These are phyloP conservation scores for Aporophyla nigra DNA, from an alignment of 2,888 invertebrate species.

Conservation along the genomic window DNA sequence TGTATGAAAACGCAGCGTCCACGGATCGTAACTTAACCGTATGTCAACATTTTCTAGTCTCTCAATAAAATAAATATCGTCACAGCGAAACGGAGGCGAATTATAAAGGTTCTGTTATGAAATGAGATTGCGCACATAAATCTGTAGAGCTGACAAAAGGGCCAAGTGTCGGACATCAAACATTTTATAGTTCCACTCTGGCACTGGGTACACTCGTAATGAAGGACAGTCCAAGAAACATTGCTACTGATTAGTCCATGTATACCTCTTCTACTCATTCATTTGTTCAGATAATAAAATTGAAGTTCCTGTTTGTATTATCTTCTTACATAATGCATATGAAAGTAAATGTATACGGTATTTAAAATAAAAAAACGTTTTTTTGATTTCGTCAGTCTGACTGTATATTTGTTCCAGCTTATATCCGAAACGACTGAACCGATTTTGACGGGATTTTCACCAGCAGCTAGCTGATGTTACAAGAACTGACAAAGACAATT, in stretches of 20 bases:
- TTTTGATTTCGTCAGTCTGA: no score
- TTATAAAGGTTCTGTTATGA: slow-evolving; percentile 61
- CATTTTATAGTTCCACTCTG: slow-evolving; percentile 27
- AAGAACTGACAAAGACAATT: no score
- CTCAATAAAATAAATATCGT: slow-evolving; percentile 54
- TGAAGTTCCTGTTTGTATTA: no score
- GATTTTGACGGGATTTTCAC: no score
- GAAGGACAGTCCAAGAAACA: background rate
- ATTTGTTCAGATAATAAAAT: no score
- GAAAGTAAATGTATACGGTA: no score
- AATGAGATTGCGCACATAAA: slow-evolving; percentile 58
- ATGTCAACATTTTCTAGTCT: slow-evolving; percentile 15
- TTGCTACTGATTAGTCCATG: background rate
- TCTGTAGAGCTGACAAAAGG: slow-evolving; percentile 36
- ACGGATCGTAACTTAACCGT: background rate
- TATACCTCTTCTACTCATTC: background rate
- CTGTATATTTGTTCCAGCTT: no score
- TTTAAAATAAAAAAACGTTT: no score
- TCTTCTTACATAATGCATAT: no score
- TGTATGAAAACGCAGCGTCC: background rate
- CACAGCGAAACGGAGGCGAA: slow-evolving; percentile 28
- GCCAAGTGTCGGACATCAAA: slow-evolving; percentile 41
- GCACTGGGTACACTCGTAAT: background rate
- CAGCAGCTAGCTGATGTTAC: no score
- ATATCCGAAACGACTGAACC: no score